Percentiles rank a stretch among this genome's conserved stretches.
Evolutionary conservation across 2,888 invertebrate genomes (phyloP).

Genomic region (Sphecodes monilicornis): DNA sequence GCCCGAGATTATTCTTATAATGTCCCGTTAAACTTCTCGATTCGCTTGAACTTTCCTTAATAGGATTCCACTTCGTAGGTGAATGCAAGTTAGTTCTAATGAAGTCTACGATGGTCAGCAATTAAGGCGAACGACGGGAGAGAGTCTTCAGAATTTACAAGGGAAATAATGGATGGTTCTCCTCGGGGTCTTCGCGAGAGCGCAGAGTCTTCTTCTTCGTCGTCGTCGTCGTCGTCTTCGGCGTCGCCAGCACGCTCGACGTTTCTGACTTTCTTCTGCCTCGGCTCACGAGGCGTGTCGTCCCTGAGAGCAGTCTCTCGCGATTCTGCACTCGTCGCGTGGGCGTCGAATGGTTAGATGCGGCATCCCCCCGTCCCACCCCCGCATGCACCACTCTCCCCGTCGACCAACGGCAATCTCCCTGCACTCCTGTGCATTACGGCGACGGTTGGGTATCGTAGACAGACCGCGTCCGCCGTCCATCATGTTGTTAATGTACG

Average conservation of each 20-base stretch:
- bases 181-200: neutral
- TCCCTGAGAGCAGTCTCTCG: slow-evolving; percentile 49
- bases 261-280: slow-evolving; percentile 26
- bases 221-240: neutral
- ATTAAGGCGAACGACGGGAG: neutral
- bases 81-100: neutral
- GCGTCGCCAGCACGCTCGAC: neutral
- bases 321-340: slow-evolving; percentile 61
- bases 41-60: slow-evolving; percentile 12
- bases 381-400: neutral
- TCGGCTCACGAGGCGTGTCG: slow-evolving; percentile 25
- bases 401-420: slow-evolving; percentile 29
- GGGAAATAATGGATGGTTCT: slow-evolving; percentile 17
- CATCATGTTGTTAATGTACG: slow-evolving; percentile 78
- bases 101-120: slow-evolving; percentile 12
- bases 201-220: neutral
- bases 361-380: slow-evolving; percentile 19
- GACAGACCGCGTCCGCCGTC: slow-evolving; percentile 76
- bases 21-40: slow-evolving; percentile 12
- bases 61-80: slow-evolving; percentile 14
- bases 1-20: slow-evolving; percentile 5
- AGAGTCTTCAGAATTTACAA: neutral
- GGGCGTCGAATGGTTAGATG: slow-evolving; percentile 68
- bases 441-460: slow-evolving; percentile 70
- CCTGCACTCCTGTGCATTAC: slow-evolving; percentile 65